Percentiles rank a stretch among this genome's conserved stretches.
Evolutionary conservation across 2,888 invertebrate genomes (phyloP).

Genomic region (Heliconius erato): DNA sequence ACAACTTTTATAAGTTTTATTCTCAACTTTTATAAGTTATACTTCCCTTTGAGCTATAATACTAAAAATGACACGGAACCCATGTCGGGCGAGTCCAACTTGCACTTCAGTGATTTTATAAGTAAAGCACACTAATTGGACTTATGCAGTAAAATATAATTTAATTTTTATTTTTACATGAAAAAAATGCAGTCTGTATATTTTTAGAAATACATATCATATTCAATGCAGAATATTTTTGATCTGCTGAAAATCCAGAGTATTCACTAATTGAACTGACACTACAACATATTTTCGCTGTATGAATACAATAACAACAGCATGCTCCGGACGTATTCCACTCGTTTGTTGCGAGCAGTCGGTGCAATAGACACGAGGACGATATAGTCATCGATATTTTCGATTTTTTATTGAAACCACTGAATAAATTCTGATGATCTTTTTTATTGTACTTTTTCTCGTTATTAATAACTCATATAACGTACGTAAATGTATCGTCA

Average conservation of each 20-base stretch:
- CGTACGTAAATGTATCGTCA: not conserved
- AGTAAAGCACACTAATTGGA: too few species aligned
- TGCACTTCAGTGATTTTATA: too few species aligned
- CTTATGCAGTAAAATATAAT: too few species aligned
- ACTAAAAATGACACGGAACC: too few species aligned
- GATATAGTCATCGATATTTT: conserved; percentile 6
- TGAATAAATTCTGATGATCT: conserved; percentile 12
- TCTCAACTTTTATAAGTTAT: too few species aligned
- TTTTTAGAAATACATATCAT: not conserved
- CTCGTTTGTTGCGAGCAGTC: conserved; percentile 30
- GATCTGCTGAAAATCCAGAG: not conserved
- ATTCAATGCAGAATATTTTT: not conserved
- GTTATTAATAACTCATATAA: conserved; percentile 5
- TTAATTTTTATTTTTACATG: not conserved
- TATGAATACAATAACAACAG: conserved; percentile 30
- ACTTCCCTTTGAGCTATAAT: too few species aligned
- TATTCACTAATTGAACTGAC: conserved; percentile 27
- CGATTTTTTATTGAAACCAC: conserved; percentile 7
- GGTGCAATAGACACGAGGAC: conserved; percentile 24
- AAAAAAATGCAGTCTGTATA: too few species aligned
- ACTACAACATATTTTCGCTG: conserved; percentile 12
- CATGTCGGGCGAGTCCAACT: too few species aligned
- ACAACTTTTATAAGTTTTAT: too few species aligned
- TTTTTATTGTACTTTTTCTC: conserved; percentile 2
- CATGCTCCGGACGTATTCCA: conserved; percentile 32